Percentiles rank a stretch among this genome's conserved stretches.
Conservation (phyloP, 2,113 vertebrate species). For the Nannobrachium achirus region DNA sequence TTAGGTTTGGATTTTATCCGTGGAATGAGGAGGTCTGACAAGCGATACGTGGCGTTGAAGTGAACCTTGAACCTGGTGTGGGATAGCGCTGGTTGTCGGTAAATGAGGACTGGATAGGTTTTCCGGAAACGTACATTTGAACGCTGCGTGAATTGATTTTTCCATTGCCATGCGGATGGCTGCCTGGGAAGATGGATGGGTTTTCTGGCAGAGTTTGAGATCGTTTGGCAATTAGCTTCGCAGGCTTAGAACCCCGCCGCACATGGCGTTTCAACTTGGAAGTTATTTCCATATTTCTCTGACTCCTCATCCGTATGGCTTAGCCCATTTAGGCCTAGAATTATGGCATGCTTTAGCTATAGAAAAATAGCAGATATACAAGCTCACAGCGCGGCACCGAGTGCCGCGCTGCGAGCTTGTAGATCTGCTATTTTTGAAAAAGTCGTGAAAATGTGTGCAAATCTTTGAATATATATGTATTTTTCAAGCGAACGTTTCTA, state of each 20-base stretch:
- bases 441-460: too few species aligned
- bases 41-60: conserved; percentile 10
- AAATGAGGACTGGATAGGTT: conserved; percentile 33
- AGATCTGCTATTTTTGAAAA: too few species aligned
- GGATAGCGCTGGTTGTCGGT: conserved; percentile 27
- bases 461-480: too few species aligned
- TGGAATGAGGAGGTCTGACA: conserved; percentile 5
- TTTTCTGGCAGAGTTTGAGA: conserved; percentile 46
- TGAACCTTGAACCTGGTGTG: conserved; percentile 41
- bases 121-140: conserved; percentile 27
- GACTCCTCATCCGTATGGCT: conserved; percentile 29
- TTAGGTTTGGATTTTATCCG: conserved; percentile 4
- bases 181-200: conserved; percentile 45
- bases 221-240: conserved; percentile 52
- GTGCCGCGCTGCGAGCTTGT: too few species aligned
- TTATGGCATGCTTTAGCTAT: too few species aligned
- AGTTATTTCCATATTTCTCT: conserved; percentile 52
- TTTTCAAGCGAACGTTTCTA: too few species aligned
- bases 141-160: conserved; percentile 39
- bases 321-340: too few species aligned
- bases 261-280: conserved; percentile 26
- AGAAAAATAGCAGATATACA: too few species aligned
- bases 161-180: conserved; percentile 15
- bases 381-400: too few species aligned
- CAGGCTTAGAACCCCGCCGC: conserved; percentile 28